Evolutionary conservation across 1,140 invertebrate species (phyloP), one percentile per base, ranked within the genome.

Genomic region (Drosophila nebulosa): DNA sequence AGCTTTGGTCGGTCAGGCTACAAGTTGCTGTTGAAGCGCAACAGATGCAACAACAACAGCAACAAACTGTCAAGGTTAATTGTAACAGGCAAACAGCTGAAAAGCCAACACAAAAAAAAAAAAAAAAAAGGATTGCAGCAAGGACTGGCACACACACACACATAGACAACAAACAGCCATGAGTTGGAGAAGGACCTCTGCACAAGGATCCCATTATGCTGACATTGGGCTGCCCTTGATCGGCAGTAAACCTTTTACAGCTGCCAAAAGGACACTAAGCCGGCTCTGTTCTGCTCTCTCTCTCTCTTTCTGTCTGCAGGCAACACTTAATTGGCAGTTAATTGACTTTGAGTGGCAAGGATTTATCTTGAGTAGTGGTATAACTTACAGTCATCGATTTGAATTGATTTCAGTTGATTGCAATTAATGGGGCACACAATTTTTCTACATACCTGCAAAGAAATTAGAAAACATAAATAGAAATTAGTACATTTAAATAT

Each of bases 151-250:
- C 55, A 66, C 16, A 59, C 57, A 50, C 24, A 56, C 56, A 52
- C n/a, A 52, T 36, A 32, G 1, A 21, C 5, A 30, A 21, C 24
- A 14, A 56, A 57, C 35, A 39, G 36, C 14, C 36, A 39, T 39
- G 14, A 16, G 9, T 14, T 39, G 39, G 6, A 1, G 16, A 55
- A 9, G 6, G 30, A 58, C 63, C 42, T 77, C 35, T 39, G 32
- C 36, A 46, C 80, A 84, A 79, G 80, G 80, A 84, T 84, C 75
- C 16, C 39, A 21, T 46, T 46, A 21, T 18, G 39, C 39, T 75
- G 80, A 73, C 80, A 85, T 85, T 85, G 73, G 77, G 55, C 77
- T 73, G 80, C 80, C 80, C 80, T 85, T 85, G 80, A 85, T 85
- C 80, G 80, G 36, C 10, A 56, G 53, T 81, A 78, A 72, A 84